Evolutionary conservation across 2,113 vertebrate genomes (phyloP), one percentile per base, ranked within the genome.

Genomic region (Lonchura striata): DNA sequence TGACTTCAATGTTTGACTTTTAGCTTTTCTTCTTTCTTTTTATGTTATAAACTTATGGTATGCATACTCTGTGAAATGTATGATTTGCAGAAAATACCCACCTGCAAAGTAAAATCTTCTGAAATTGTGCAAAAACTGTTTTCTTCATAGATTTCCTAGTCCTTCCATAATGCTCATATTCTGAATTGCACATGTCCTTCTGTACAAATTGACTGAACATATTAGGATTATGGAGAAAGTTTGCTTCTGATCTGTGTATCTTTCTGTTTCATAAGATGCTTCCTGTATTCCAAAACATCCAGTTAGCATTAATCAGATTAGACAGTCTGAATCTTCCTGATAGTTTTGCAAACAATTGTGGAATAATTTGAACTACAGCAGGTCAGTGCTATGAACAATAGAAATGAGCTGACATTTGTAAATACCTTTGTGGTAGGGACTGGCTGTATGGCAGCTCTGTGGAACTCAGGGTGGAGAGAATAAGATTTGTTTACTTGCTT

Each of bases 241-340:
- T 6, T 84, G 39, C 22, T 91, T 64, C 63, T 64, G 60, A 69
- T 42, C 79, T 87, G 10, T 70, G 0, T 28, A 66, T 63, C 44
- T 85, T 94, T 3, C 35, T 28, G 17, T 78, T 92, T 94, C 37
- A 27, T 80, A 90, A 92, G 82, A n/a, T 81, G 46, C 41, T 49
- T 47, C 27, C 72, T 88, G 52, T 86, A 78, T 81, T 90, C 47
- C 31, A 78, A 81, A 95, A 86, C 64, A 74, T 49, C 82, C 44
- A 70, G 85, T 60, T 91, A 42, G 39, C 79, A 31, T 59, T 95
- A 90, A 95, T 90, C 88, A 86, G 88, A 88, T 94, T 83, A 72
- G 91, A 92, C 92, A 95, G 86, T 64, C 53, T 94, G 90, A 94
- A 92, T 93, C 74, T 95, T 94, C 82, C 83, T 95, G 78, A 91